Evolutionary conservation across 53 echinoderm and acorn worm species (phyloP).

Genomic region (Apostichopus leukothele): DNA sequence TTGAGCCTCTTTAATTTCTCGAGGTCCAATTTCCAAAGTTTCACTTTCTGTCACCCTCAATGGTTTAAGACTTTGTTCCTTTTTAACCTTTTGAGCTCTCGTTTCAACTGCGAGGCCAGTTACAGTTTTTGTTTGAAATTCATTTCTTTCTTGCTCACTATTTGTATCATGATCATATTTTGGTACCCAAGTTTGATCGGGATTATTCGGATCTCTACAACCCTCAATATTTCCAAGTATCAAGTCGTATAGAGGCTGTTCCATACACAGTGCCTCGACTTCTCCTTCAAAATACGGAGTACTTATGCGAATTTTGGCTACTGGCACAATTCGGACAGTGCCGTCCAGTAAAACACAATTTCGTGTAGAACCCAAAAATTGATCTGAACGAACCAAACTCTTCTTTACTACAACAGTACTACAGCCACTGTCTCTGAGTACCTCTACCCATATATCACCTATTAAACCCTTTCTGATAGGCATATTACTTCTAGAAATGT

Average conservation of each 20-base stretch:
- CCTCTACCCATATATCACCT: conserved; percentile 26
- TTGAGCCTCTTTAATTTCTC: neutral
- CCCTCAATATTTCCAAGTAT: conserved; percentile 61
- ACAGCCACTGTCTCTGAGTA: conserved; percentile 61
- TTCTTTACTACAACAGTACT: conserved; percentile 59
- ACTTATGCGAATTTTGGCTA: conserved; percentile 44
- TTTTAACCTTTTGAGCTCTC: neutral
- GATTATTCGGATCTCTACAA: conserved; percentile 50
- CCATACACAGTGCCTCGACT: conserved; percentile 61
- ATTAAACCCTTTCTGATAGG: conserved; percentile 50
- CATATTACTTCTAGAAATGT: conserved; percentile 11
- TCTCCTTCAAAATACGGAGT: conserved; percentile 58
- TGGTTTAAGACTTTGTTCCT: neutral
- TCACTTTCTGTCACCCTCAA: neutral
- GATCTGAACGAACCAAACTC: conserved; percentile 37
- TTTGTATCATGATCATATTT: neutral
- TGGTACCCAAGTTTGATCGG: conserved; percentile 38
- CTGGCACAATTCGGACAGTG: conserved; percentile 52
- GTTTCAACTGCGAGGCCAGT: conserved; percentile 27
- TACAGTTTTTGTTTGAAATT: neutral
- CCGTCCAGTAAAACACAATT: conserved; percentile 61
- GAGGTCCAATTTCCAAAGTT: no score
- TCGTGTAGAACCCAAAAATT: conserved; percentile 36
- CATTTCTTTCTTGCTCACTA: no score
- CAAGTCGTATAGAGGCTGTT: conserved; percentile 54